A percentile compares a stretch with the other conserved stretches of the same genome.
These are phyloP conservation scores for Leucophenga montana DNA, from an alignment of 2,888 invertebrate genomes.

Conservation along the genomic window DNA sequence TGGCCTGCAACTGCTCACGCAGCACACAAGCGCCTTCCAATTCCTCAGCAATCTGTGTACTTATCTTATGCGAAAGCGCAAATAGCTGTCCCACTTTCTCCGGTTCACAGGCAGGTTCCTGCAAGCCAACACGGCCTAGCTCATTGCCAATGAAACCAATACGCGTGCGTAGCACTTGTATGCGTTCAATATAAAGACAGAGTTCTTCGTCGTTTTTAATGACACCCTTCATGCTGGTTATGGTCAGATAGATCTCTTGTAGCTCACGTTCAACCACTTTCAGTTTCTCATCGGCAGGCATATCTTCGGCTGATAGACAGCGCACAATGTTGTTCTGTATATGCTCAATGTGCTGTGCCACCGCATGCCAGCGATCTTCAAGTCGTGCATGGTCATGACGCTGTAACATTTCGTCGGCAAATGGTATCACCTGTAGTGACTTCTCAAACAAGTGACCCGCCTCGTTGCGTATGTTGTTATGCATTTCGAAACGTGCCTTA, in stretches of 20 bases:
- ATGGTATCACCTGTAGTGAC: slow-evolving; percentile 83
- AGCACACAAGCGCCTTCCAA: slow-evolving; percentile 82
- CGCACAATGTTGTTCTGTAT: slow-evolving; percentile 81
- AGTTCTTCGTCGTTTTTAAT: slow-evolving; percentile 89
- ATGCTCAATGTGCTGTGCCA: slow-evolving; percentile 78
- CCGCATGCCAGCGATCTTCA: slow-evolving; percentile 83
- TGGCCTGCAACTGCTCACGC: slow-evolving; percentile 82
- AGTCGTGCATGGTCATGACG: slow-evolving; percentile 85
- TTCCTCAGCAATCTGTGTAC: slow-evolving; percentile 83
- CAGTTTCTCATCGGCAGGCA: slow-evolving; percentile 83
- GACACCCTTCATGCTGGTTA: slow-evolving; percentile 83
- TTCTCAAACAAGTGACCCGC: slow-evolving; percentile 83
- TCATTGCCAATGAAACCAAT: slow-evolving; percentile 87
- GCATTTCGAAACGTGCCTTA: slow-evolving; percentile 89
- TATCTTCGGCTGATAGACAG: slow-evolving; percentile 82
- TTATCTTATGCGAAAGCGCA: slow-evolving; percentile 81
- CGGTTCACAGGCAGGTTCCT: slow-evolving; percentile 80
- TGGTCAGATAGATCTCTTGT: slow-evolving; percentile 80
- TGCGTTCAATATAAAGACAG: slow-evolving; percentile 84
- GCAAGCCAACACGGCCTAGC: slow-evolving; percentile 82
- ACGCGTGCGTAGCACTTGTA: slow-evolving; percentile 83
- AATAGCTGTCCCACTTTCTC: slow-evolving; percentile 84
- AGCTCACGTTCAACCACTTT: slow-evolving; percentile 84
- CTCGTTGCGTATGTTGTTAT: slow-evolving; percentile 84
- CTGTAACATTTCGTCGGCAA: slow-evolving; percentile 89